A percentile compares a stretch with the other conserved stretches of the same genome.
phyloP scores from a whole-genome alignment of 2,113 vertebrate species.

The Eleginops maclovinus region DNA sequence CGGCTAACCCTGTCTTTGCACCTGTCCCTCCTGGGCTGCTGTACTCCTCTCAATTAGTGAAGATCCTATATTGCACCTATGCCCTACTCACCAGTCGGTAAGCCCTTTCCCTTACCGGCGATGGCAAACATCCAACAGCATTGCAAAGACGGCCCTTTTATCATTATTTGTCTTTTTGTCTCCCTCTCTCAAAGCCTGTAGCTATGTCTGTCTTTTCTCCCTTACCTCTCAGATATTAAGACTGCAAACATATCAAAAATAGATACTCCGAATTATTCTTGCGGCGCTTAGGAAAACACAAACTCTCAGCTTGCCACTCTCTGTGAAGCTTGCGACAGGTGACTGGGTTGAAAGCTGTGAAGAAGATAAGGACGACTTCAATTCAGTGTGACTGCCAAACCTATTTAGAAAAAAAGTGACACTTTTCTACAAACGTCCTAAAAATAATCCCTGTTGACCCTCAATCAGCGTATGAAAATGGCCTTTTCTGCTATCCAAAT shows the following conservation, averaged over 20 bases:
- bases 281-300: conserved; percentile 14
- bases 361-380: conserved; percentile 13
- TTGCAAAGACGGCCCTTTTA: conserved; percentile 32
- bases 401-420: neutral
- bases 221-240: conserved; percentile 22
- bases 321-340: conserved; percentile 12
- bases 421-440: conserved; percentile 12
- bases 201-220: neutral
- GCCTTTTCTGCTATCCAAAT: neutral
- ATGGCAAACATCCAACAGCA: conserved; percentile 51
- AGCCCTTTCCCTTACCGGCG: conserved; percentile 24
- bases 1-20: conserved; percentile 49
- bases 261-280: conserved; percentile 28
- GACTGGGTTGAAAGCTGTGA: conserved; percentile 26
- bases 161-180: conserved; percentile 5
- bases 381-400: neutral
- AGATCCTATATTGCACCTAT: conserved; percentile 61
- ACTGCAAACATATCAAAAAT: conserved; percentile 54
- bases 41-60: conserved; percentile 60
- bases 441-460: conserved; percentile 53
- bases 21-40: conserved; percentile 55
- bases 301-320: conserved; percentile 7
- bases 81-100: conserved; percentile 5
- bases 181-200: neutral
- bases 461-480: conserved; percentile 3